phyloP scores from a whole-genome alignment of 2,888 invertebrate genomes.

The Odontocolon sp. region DNA sequence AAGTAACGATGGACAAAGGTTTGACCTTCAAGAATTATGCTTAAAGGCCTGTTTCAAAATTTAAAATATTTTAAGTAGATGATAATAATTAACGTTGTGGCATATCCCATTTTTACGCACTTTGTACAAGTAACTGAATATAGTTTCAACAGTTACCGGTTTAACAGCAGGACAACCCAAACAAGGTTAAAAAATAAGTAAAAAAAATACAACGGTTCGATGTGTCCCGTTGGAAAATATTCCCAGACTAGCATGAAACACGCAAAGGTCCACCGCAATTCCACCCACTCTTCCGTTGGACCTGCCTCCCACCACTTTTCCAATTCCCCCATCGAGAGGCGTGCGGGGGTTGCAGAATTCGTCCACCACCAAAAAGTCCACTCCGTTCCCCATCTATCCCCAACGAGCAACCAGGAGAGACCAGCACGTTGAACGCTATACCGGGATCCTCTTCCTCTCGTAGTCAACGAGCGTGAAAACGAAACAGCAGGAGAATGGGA shows the following conservation, averaged over 20 bases:
- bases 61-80: too few relatives aligned
- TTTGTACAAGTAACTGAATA: not conserved
- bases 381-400: slow-evolving; percentile 47
- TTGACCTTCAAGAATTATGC: too few relatives aligned
- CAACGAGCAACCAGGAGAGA: slow-evolving; percentile 56
- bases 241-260: slow-evolving; percentile 65
- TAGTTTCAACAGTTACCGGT: too few relatives aligned
- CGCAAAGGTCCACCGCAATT: slow-evolving; percentile 77
- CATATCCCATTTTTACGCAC: too few relatives aligned
- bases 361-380: slow-evolving; percentile 43
- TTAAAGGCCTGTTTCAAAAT: too few relatives aligned
- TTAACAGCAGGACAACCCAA: slow-evolving; percentile 2
- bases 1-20: too few relatives aligned
- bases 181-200: slow-evolving; percentile 40
- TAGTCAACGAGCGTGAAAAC: slow-evolving; percentile 71
- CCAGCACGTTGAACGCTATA: slow-evolving; percentile 54
- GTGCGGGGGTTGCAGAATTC: slow-evolving; percentile 40
- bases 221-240: slow-evolving; percentile 65
- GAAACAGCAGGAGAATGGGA: slow-evolving; percentile 60
- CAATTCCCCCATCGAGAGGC: slow-evolving; percentile 41
- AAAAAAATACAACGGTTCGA: slow-evolving; percentile 35
- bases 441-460: slow-evolving; percentile 61
- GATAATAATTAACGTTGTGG: too few relatives aligned
- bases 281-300: slow-evolving; percentile 78
- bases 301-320: slow-evolving; percentile 77